phyloP scores from a whole-genome alignment of 1,140 invertebrate genomes.

The Mizuhopecten yessoensis region DNA sequence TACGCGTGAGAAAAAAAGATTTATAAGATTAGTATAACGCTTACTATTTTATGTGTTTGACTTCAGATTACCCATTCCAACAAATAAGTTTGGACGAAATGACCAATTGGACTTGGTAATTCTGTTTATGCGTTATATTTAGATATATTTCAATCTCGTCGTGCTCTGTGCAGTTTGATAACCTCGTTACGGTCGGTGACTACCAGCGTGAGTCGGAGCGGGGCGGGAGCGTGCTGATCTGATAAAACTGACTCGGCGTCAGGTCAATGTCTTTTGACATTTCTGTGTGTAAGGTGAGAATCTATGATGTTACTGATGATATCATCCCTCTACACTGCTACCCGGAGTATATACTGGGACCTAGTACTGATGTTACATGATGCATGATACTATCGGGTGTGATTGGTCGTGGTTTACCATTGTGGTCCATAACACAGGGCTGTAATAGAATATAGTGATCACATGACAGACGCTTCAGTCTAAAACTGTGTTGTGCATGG shows the following conservation, averaged over 20 bases:
- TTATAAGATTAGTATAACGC: neutral
- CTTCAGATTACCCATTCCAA: too few relatives aligned
- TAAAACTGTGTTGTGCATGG: neutral
- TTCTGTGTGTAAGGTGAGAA: neutral
- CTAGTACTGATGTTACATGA: too few relatives aligned
- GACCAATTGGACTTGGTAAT: neutral
- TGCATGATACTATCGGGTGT: neutral
- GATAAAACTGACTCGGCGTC: neutral
- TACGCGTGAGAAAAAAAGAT: neutral
- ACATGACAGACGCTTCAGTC: neutral
- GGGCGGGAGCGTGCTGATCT: neutral
- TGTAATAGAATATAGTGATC: neutral
- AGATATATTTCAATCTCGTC: neutral
- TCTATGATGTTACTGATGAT: neutral
- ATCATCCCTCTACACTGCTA: neutral
- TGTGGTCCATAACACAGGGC: neutral
- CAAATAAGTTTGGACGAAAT: too few relatives aligned
- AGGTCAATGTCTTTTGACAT: constrained; percentile 26
- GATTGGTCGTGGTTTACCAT: neutral
- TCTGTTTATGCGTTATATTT: neutral
- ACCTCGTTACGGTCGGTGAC: neutral
- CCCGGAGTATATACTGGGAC: too few relatives aligned
- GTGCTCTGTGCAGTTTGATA: neutral
- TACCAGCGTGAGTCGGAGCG: neutral
- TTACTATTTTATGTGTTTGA: too few relatives aligned